Base-by-base conservation (phyloP, 2,888 invertebrate genomes). In the Sphaerophoria rueppellii region DNA sequence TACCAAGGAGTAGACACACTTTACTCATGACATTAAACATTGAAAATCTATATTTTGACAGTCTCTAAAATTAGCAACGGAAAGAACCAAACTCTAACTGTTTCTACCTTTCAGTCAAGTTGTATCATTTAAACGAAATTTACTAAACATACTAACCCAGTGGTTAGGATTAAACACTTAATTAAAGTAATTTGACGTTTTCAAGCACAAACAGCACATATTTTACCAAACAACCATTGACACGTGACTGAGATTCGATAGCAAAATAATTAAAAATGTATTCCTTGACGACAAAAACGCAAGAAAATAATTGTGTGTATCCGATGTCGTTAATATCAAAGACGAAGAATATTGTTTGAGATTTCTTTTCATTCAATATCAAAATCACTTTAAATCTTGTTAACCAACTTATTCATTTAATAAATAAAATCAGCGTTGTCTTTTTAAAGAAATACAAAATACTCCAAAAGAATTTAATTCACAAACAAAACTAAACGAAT, bases 401-500 rank as follows among this genome's bases (percentile, higher is more conserved):
- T 43, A 43, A 43, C 9, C 9, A 43, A 43, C 6, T 12, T 43
- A 9, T 43, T 43, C 9, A 43, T 43, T 7, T 7, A 9, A 43
- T 9, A 43, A 43, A 43, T 3, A 4, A 11, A 43, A 43, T 3
- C 9, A 43, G 9, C 9, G 2, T 9, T 43, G 12, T 9, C 9
- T 43, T 43, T 9, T 43, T 43, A 3, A 0, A 43, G 12, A 43
- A 43, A 9, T 11, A 43, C 2, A 37, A 6, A 7, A 7, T 40
- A 0, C 12, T 43, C 7, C 37, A 9, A 43, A 0, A 7, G 43
- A 9, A 50, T 24, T 65, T 48, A 24, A 24, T 24, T 24, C 48
- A 34, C n/a, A n/a, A n/a, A 67, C 40, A 37, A 54, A 55, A 72
- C 61, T 24, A 24, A 83, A 75, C 83, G 83, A 75, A 61, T 71